These are phyloP conservation scores for Montipora cactus DNA, from an alignment of 64 coral and sea anemone species.

Conservation along the genomic window DNA sequence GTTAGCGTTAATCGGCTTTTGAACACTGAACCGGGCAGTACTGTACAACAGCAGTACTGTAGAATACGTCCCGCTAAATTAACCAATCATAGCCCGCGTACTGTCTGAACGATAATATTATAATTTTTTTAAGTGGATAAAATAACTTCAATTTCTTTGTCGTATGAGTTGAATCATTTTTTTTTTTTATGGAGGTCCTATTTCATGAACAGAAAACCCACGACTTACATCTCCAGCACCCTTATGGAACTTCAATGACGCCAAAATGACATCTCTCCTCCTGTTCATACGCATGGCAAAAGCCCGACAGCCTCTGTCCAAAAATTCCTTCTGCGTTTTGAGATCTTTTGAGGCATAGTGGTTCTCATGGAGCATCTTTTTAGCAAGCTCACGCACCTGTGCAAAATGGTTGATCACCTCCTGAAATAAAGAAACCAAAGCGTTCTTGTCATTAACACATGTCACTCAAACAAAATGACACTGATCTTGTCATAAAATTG, in stretches of 20 bases:
- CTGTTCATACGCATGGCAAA: constrained; percentile 96
- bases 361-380: constrained; percentile 88
- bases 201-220: not conserved
- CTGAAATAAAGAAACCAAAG: constrained; percentile 33
- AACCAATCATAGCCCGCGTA: no score
- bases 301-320: constrained; percentile 92
- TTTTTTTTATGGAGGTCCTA: no score
- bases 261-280: constrained; percentile 74
- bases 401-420: constrained; percentile 91
- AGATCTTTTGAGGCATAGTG: constrained; percentile 85
- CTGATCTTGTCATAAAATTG: no score
- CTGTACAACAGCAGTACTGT: no score
- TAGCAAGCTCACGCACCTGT: constrained; percentile 83
- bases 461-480: not conserved
- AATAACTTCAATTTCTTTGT: no score
- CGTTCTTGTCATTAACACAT: not conserved
- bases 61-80: no score
- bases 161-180: no score
- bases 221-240: constrained; percentile 76
- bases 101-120: no score
- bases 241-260: constrained; percentile 81
- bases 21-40: no score
- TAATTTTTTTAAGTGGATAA: no score
- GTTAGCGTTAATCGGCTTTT: no score
- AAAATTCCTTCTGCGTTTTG: constrained; percentile 74